Conservation (phyloP, 1,140 invertebrate species). For the Ceratina japonica region DNA sequence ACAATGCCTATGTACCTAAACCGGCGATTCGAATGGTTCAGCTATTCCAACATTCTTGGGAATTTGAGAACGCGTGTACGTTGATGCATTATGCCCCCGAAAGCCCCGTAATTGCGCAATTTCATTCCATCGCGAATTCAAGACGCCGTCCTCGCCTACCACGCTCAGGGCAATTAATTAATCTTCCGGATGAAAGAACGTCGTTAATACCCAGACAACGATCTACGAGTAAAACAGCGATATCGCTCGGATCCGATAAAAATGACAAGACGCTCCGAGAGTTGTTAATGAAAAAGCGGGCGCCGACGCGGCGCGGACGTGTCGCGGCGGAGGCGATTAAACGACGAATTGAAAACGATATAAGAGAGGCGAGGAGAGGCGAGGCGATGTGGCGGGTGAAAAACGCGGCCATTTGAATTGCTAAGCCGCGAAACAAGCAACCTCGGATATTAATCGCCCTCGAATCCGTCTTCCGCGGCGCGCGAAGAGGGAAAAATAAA, state of each 20-base stretch:
- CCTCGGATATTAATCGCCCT: constrained; percentile 12
- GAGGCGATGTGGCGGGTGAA: no score
- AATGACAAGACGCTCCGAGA: background rate
- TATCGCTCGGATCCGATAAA: background rate
- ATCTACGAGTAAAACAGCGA: background rate
- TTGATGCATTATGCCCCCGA: no score
- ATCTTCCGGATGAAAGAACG: background rate
- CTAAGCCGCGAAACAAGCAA: constrained; percentile 7
- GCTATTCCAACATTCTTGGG: background rate
- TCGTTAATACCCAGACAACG: background rate
- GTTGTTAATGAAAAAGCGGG: background rate
- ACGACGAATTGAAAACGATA: background rate
- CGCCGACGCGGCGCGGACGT: background rate
- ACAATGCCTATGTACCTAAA: no score
- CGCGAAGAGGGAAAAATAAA: constrained; percentile 15
- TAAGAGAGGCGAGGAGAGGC: background rate
- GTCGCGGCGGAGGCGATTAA: background rate
- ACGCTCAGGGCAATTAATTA: no score
- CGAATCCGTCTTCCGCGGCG: constrained; percentile 11
- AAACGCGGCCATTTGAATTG: constrained; percentile 18
- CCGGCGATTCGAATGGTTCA: background rate
- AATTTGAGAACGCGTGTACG: no score
- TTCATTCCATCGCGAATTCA: no score
- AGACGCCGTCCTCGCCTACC: no score
- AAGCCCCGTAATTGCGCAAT: no score